Base-by-base conservation (phyloP, 1,140 invertebrate species). In the Conus ventricosus region DNA sequence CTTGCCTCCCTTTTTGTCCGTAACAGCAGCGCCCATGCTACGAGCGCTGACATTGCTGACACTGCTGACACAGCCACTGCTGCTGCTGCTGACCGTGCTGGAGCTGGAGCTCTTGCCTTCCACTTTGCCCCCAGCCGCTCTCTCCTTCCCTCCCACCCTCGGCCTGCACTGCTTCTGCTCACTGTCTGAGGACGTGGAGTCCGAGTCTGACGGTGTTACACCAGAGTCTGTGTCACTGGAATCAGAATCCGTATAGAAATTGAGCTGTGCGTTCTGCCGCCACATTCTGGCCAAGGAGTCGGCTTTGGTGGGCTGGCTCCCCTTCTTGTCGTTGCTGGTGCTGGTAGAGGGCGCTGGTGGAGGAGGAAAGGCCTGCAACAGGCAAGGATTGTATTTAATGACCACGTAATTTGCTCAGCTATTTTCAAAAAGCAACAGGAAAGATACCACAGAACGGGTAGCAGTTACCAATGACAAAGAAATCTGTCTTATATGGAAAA, bases 281-380 rank as follows among this genome's bases (percentile, higher is more conserved):
- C 90, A 90, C 87, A 90, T 90, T 27, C 88, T 84, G 53, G 88
- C 84, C 51, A 90, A 25, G 4, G 71, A 83, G n/a, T 85, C 55
- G 4, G 90, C 55, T 55, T 89, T 83, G 71, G 76, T 67, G 0
- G 25, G 83, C 15, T 76, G 10, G 23, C 11, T 25, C 20, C 71
- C 4, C 51, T 87, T 80, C 25, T 39, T 23, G 39, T 57, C 81
- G 71, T 76, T 75, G 10, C 23, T 53, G 5, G 51, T 71, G 55
- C 27, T 85, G 17, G 55, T 6, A 6, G 23, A 20, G n/a, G 83
- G 17, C 27, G 82, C 10, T 87, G 55, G 60, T 57, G 75, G 27
- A 25, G 83, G 88, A 57, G 84, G 88, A 23, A 85, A 89, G 84
- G 88, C 83, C 83, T 90, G 78, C 8, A 51, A 85, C 57, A 71